Evolutionary conservation across 1,140 invertebrate species (phyloP), one percentile per base, ranked within the genome.

Genomic region (Papilio polyxenes): DNA sequence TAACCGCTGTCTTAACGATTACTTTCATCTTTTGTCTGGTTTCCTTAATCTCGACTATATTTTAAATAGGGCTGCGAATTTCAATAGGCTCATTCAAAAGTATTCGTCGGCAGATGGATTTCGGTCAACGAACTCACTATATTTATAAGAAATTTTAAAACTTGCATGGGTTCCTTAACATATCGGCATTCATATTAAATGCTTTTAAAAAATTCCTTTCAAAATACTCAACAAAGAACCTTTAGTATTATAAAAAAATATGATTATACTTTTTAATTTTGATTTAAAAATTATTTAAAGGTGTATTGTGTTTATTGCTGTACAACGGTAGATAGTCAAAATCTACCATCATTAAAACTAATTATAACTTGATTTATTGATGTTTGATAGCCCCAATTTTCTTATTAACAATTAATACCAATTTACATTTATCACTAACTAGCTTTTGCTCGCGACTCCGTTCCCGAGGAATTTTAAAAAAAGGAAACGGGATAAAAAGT

Each of bases 11-110:
- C 37, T 75, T 20, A 7, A 44, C 40, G 44, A 7, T 48, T 44
- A 48, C 40, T 75, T 75, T 75, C 69, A 72, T 72, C 72, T 48
- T 75, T 75, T 72, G 23, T 72, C 37, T 37, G 37, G 37, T 72
- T 40, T 72, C 23, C n/a, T 59, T 59, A n/a, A 31, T 65, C 10
- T 65, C 62, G 20, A 65, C 62, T 65, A 53, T 53, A 62, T 8
- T 62, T 65, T 65, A 37, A 75, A 75, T 20, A 75, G 72, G 37
- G 37, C 72, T 40, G 40, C 40, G 40, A 17, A 10, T 75, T 5
- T 44, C 44, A 40, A 75, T 65, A 20, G 62, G 62, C 23, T 31
- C 62, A 65, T 65, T 65, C 23, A 31, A 65, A 65, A 65, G 62
- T 65, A 65, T 65, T 6, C 62, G 15, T 15, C 7, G 20, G 23